Evolutionary conservation across 1,140 invertebrate genomes (phyloP), one percentile per base, ranked within the genome.

Genomic region (Drosophila eugracilis): DNA sequence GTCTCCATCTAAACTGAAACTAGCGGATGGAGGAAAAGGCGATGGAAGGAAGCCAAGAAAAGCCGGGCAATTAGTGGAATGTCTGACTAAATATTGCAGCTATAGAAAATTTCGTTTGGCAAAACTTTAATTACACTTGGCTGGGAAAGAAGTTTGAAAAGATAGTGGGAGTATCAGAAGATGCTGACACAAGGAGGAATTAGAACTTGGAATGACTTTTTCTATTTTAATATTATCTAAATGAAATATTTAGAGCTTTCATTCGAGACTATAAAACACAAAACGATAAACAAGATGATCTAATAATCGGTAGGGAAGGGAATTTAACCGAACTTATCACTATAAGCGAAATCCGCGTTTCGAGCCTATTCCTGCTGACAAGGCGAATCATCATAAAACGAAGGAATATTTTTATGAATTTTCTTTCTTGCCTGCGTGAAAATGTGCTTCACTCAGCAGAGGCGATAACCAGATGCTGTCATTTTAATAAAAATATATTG

Each of bases 401-500:
- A 22, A n/a, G n/a, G 50, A 42, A 39, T 53, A 69, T 44, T 69
- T 67, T 69, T 69, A 69, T 67, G 65, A 69, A 53, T 34, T n/a
- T n/a, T n/a, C n/a, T 60, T 39, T 14, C 24, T 4, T 22, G 59
- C n/a, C 39, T n/a, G 7, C 7, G 28, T 32, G 30, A 24, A 49
- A 59, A 71, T 49, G 12, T 30, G 57, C 70, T n/a, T 26, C 21
- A 21, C 57, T 74, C 70, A 41, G 69, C 21, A 49, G 44, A 7
- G 28, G 41, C 41, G 15, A 48, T 49, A 63, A 49, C 59, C 72
- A 75, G 71, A 75, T 75, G 72, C 42, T 65, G 71, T 75, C 45
- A 57, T 74, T 75, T 66, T 75, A 75, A 75, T 75, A 65, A 66
- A 69, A 75, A 66, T 54, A 75, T 75, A 75, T 74, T 55, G 71